Conservation (phyloP, 1,140 invertebrate genomes). For the Centruroides sculpturatus region DNA sequence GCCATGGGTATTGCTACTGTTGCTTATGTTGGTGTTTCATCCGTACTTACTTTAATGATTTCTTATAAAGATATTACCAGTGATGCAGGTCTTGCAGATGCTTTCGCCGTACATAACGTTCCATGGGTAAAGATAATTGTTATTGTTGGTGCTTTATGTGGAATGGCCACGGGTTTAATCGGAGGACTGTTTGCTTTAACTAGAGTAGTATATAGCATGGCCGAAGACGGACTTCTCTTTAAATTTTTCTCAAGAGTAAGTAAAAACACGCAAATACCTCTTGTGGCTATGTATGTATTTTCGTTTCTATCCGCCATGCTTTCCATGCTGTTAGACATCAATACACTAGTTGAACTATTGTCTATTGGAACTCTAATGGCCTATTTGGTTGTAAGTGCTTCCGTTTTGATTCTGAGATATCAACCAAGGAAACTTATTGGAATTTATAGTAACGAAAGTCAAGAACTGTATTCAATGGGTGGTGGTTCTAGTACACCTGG, state of each 20-base stretch:
- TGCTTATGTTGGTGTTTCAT: slow-evolving; percentile 63
- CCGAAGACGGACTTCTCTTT: slow-evolving; percentile 69
- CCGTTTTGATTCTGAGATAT: slow-evolving; percentile 72
- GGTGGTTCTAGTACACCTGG: not conserved
- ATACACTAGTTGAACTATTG: slow-evolving; percentile 86
- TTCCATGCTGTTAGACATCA: slow-evolving; percentile 71
- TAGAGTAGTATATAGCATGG: slow-evolving; percentile 75
- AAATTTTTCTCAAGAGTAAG: slow-evolving; percentile 29
- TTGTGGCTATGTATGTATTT: slow-evolving; percentile 62
- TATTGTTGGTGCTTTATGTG: slow-evolving; percentile 70
- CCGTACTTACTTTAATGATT: slow-evolving; percentile 66
- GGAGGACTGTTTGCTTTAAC: slow-evolving; percentile 71
- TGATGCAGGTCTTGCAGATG: slow-evolving; percentile 66
- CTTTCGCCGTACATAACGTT: slow-evolving; percentile 44
- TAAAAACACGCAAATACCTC: slow-evolving; percentile 45
- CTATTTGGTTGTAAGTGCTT: slow-evolving; percentile 78
- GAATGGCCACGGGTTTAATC: slow-evolving; percentile 69
- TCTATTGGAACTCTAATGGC: slow-evolving; percentile 80
- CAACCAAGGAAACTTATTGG: slow-evolving; percentile 32
- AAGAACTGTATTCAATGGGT: slow-evolving; percentile 10
- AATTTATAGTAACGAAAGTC: not conserved
- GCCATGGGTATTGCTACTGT: slow-evolving; percentile 63
- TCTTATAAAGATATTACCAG: slow-evolving; percentile 56
- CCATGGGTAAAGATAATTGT: slow-evolving; percentile 77
- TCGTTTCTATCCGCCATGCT: slow-evolving; percentile 59